Base-by-base conservation (phyloP, 2,888 invertebrate genomes). In the Drosophila dives region DNA sequence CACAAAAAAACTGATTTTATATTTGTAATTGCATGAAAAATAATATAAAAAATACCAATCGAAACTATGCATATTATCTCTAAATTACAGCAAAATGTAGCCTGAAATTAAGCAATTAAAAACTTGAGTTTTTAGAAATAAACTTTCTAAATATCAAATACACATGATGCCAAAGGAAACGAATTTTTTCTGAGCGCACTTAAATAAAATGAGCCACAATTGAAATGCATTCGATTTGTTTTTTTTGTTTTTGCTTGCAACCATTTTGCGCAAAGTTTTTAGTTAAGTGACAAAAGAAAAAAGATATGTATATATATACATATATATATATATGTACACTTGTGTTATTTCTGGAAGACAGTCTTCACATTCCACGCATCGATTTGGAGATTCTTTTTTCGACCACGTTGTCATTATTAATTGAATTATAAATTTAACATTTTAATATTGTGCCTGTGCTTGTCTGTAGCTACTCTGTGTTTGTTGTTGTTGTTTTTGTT, bases 361-460 rank as follows among this genome's bases (percentile, higher is more conserved):
- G 17, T 55, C 50, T 45, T 15, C 2, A 60, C 62, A 84, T 80
- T 73, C 74, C 75, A 49, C 45, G 23, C 23, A 34, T 32, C 45
- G 49, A 66, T 45, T 17, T 63, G 49, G 26, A 61, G 34, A n/a
- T 38, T 33, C n/a, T 64, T 40, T 63, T 54, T 49, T 75, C 68
- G 45, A 62, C 38, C 66, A 66, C 76, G 77, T 77, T 88, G 88
- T 84, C 90, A 78, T 86, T 92, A 92, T 91, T 92, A 91, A 92
- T 91, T 92, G 90, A 92, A 92, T 90, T 92, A 92, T 91, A 91
- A 91, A 92, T 92, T 92, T 76, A 58, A 85, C 76, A 83, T 91
- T 92, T 92, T 92, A 92, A 89, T 77, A 66, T 77, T 71, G 77
- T 71, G 60, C 53, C 62, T 77, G 74, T 66, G 66, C 53, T 38